Evolutionary conservation across 1,140 invertebrate species (phyloP).

Genomic region (Orchesella cincta): DNA sequence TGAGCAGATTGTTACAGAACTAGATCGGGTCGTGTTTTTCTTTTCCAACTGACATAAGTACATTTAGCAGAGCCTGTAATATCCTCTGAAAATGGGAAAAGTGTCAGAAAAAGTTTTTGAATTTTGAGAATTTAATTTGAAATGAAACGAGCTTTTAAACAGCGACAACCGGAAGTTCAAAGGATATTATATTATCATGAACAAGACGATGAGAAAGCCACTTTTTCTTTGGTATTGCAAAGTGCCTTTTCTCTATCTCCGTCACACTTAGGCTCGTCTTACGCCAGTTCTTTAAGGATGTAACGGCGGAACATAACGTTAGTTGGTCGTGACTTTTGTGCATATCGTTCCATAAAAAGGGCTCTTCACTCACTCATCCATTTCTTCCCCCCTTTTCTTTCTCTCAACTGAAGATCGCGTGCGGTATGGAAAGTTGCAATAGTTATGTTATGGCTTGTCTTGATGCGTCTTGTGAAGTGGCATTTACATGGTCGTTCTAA

Average conservation of each 20-base stretch:
- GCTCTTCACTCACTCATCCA: not conserved
- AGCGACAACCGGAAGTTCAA: not conserved
- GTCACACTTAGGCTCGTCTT: too few species aligned
- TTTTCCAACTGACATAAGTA: too few species aligned
- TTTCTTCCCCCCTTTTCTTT: not conserved
- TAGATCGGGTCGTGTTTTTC: too few species aligned
- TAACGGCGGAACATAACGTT: not conserved
- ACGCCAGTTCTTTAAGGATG: too few species aligned
- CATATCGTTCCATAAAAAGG: not conserved
- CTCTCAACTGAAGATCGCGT: too few species aligned
- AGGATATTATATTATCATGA: not conserved
- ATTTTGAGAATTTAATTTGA: not conserved
- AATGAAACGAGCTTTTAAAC: not conserved
- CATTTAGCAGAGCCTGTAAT: too few species aligned
- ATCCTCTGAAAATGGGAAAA: not conserved
- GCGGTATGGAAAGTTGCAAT: not conserved
- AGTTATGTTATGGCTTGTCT: conserved; percentile 17
- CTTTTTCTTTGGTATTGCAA: too few species aligned
- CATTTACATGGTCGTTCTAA: conserved; percentile 15
- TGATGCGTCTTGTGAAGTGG: conserved; percentile 7
- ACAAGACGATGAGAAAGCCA: not conserved
- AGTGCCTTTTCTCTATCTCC: too few species aligned
- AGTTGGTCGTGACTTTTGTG: not conserved
- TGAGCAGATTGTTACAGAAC: too few species aligned
- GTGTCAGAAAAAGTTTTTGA: not conserved